Conservation (phyloP, 1,140 invertebrate genomes). For the Tigriopus japonicus region DNA sequence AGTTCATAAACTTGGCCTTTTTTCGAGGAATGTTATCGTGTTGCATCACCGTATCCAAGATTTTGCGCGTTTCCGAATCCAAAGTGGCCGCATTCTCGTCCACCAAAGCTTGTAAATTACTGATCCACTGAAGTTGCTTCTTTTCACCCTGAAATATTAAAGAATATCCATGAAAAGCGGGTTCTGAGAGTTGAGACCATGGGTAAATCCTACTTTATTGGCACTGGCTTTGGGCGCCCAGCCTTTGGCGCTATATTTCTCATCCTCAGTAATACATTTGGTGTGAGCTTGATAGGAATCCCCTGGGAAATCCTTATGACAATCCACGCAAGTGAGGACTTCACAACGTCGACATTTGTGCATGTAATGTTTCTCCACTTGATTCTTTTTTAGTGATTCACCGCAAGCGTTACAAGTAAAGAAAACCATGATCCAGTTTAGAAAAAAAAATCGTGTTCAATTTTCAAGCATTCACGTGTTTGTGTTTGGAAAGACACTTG, state of each 20-base stretch:
- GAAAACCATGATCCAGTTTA: slow-evolving; percentile 58
- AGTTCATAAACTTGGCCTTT: slow-evolving; percentile 58
- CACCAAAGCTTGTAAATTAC: slow-evolving; percentile 53
- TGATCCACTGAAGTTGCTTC: slow-evolving; percentile 73
- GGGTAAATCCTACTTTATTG: slow-evolving; percentile 49
- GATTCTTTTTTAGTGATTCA: slow-evolving; percentile 67
- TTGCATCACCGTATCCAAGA: slow-evolving; percentile 48
- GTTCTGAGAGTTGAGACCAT: too few species aligned
- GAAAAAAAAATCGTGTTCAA: background rate
- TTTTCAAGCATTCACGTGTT: background rate
- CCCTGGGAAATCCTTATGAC: slow-evolving; percentile 40
- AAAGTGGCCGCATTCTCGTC: slow-evolving; percentile 34
- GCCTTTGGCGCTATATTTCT: slow-evolving; percentile 69
- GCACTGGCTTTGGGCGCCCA: slow-evolving; percentile 52
- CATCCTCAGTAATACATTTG: slow-evolving; percentile 77
- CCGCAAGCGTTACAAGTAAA: slow-evolving; percentile 80
- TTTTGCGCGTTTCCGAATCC: slow-evolving; percentile 33
- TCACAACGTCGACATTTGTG: slow-evolving; percentile 37
- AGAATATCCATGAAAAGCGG: too few species aligned
- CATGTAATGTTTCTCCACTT: slow-evolving; percentile 66
- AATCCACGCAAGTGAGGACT: slow-evolving; percentile 64
- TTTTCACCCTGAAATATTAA: slow-evolving; percentile 43
- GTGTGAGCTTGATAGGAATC: slow-evolving; percentile 60
- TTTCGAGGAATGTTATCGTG: slow-evolving; percentile 80
- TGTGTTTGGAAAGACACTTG: too few species aligned